These are phyloP conservation scores for Hyles euphorbiae DNA, from an alignment of 1,140 invertebrate species.

Conservation along the genomic window DNA sequence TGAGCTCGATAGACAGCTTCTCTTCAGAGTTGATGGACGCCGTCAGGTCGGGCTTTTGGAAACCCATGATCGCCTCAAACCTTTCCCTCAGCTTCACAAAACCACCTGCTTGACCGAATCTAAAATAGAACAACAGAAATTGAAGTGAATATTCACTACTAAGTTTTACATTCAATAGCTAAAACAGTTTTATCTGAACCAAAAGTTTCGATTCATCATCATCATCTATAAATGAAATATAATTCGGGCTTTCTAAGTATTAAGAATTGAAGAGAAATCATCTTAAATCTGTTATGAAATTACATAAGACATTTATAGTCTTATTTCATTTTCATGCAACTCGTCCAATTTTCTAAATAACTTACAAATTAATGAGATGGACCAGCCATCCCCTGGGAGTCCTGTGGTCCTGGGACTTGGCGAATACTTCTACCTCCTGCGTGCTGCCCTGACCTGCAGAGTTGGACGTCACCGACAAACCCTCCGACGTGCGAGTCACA, in stretches of 20 bases:
- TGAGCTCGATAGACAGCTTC: slow-evolving; percentile 64
- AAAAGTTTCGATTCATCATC: too few relatives aligned
- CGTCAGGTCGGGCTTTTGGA: slow-evolving; percentile 62
- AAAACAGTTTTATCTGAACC: too few relatives aligned
- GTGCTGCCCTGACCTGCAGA: slow-evolving; percentile 47
- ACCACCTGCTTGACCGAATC: slow-evolving; percentile 91
- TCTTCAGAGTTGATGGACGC: slow-evolving; percentile 60
- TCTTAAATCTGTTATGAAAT: neutral
- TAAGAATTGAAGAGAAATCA: too few relatives aligned
- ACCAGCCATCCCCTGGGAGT: slow-evolving; percentile 94
- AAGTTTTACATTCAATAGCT: too few relatives aligned
- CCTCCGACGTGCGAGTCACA: slow-evolving; percentile 87
- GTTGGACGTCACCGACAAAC: slow-evolving; percentile 77
- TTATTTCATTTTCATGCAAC: too few relatives aligned
- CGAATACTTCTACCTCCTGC: slow-evolving; percentile 82
- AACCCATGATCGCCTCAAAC: slow-evolving; percentile 81
- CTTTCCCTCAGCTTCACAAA: slow-evolving; percentile 92
- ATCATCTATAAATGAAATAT: too few relatives aligned
- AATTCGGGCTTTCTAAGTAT: too few relatives aligned
- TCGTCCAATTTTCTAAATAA: slow-evolving; percentile 8
- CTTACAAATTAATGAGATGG: slow-evolving; percentile 92
- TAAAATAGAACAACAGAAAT: slow-evolving; percentile 41
- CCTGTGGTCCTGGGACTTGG: slow-evolving; percentile 85
- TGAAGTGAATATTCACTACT: neutral
- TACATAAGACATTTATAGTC: too few relatives aligned